A percentile compares a stretch with the other conserved stretches of the same genome.
Conservation (phyloP, 1,140 invertebrate species). For the Hestina assimilis region DNA sequence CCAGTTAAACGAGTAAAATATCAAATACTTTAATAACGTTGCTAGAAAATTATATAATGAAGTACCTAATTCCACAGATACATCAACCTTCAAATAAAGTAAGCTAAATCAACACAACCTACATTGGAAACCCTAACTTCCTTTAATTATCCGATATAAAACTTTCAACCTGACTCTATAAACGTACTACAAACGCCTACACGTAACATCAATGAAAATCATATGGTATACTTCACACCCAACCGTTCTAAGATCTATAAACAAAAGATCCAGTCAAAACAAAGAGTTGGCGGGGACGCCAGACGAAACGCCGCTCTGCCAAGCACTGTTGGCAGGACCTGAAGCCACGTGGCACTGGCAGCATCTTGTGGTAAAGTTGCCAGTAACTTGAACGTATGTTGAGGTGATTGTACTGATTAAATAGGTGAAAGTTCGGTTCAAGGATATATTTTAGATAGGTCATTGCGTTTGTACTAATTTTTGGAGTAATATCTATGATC, state of each 20-base stretch:
- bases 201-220: constrained; percentile 19
- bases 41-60: too few relatives aligned
- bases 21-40: too few relatives aligned
- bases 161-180: neutral
- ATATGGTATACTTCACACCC: constrained; percentile 12
- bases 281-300: constrained; percentile 45
- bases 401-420: constrained; percentile 20
- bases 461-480: too few relatives aligned
- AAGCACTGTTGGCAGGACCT: constrained; percentile 43
- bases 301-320: constrained; percentile 35
- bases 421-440: constrained; percentile 7
- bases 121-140: too few relatives aligned
- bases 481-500: too few relatives aligned
- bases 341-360: constrained; percentile 37
- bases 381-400: constrained; percentile 20
- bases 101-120: too few relatives aligned
- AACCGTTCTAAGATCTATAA: constrained; percentile 30
- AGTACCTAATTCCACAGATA: too few relatives aligned
- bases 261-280: constrained; percentile 56
- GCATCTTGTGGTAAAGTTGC: constrained; percentile 11
- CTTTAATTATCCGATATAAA: constrained; percentile 6
- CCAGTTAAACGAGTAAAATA: too few relatives aligned
- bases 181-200: constrained; percentile 18
- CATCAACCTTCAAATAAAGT: too few relatives aligned
- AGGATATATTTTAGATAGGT: constrained; percentile 3